Percentiles rank a stretch among this genome's conserved stretches.
Conservation (phyloP, 1,140 invertebrate genomes). For the Magallana gigas region DNA sequence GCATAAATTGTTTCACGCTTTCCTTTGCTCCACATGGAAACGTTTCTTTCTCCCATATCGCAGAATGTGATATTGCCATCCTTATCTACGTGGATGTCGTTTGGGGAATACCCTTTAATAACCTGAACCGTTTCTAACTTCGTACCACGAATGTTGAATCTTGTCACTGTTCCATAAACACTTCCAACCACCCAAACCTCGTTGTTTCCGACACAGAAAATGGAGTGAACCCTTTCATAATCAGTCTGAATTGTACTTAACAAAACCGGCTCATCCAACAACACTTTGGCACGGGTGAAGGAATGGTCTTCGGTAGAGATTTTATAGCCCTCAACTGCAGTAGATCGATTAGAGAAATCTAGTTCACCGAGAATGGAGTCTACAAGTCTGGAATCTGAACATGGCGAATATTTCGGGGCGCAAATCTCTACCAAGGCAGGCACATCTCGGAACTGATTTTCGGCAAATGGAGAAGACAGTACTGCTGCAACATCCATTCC, state of each 20-base stretch:
- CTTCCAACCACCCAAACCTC: conserved; percentile 11
- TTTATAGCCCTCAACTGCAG: not conserved
- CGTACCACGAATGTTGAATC: not conserved
- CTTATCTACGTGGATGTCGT: not conserved
- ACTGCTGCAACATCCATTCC: not conserved
- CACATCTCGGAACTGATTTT: conserved; percentile 5
- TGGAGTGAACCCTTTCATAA: not conserved
- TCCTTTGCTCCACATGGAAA: not conserved
- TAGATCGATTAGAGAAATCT: not conserved
- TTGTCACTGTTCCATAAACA: not conserved
- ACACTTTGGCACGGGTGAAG: not conserved
- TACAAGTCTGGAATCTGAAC: not conserved
- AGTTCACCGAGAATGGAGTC: not conserved
- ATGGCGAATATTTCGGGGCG: not conserved
- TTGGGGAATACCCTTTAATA: not conserved
- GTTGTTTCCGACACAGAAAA: not conserved
- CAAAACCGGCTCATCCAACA: not conserved
- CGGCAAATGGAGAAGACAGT: not conserved
- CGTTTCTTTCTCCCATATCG: not conserved
- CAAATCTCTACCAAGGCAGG: not conserved
- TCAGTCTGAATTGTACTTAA: not conserved
- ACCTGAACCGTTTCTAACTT: not conserved
- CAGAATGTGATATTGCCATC: not conserved
- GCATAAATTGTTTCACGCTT: not conserved
- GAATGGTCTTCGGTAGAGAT: not conserved